A percentile compares a stretch with the other conserved stretches of the same genome.
Conservation (phyloP, 2,113 vertebrate species). For the Silurus glanis region DNA sequence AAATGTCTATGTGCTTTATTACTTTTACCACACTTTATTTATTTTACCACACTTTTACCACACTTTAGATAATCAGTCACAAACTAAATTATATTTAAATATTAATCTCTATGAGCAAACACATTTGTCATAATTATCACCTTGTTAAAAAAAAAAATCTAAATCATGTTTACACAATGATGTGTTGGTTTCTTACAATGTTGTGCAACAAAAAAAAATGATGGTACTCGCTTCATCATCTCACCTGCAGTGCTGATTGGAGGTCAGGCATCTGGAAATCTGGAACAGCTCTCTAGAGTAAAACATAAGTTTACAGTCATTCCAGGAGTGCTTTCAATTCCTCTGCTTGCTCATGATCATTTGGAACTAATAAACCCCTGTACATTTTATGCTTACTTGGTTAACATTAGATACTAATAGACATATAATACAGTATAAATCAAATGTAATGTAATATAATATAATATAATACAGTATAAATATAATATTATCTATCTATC, state of each 20-base stretch:
- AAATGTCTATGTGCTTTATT: conserved; percentile 8
- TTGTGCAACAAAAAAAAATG: conserved; percentile 14
- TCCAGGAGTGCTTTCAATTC: neutral
- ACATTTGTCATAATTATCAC: conserved; percentile 1
- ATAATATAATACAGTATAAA: too few species aligned
- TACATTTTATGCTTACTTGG: neutral
- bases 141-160: neutral
- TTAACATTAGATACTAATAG: neutral
- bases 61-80: neutral
- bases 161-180: conserved; percentile 6
- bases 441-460: too few species aligned
- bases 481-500: too few species aligned
- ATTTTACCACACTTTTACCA: neutral
- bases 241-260: conserved; percentile 6
- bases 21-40: neutral
- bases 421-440: neutral
- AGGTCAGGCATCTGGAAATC: conserved; percentile 16
- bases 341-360: neutral
- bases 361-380: neutral
- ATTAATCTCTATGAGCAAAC: neutral
- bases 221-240: neutral
- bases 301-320: neutral
- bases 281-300: conserved; percentile 8
- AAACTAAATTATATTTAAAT: neutral
- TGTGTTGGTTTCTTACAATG: neutral